These are phyloP conservation scores for Marronus borbonicus DNA, from an alignment of 2,888 invertebrate species.

Conservation along the genomic window DNA sequence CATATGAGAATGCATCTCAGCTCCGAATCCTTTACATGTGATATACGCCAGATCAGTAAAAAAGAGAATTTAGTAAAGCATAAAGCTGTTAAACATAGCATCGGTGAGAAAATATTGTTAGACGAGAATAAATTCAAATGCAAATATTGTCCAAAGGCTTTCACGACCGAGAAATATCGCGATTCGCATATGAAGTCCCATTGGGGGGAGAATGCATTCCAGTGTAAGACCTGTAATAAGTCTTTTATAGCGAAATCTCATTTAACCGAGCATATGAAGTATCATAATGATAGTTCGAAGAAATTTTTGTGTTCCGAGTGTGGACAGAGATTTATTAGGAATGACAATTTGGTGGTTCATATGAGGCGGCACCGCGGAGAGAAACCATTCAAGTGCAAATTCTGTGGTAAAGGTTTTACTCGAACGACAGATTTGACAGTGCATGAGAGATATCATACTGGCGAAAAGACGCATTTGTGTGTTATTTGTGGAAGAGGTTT, in stretches of 20 bases:
- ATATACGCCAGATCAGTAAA: conserved; percentile 71
- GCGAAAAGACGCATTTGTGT: conserved; percentile 75
- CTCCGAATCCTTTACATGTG: conserved; percentile 69
- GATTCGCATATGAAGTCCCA: conserved; percentile 72
- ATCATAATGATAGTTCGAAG: conserved; percentile 72
- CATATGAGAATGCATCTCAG: conserved; percentile 65
- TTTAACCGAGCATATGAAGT: conserved; percentile 73
- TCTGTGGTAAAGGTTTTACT: conserved; percentile 75
- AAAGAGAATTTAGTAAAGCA: conserved; percentile 72
- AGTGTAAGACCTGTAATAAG: conserved; percentile 69
- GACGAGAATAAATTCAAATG: conserved; percentile 68
- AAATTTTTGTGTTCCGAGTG: conserved; percentile 76
- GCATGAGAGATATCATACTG: conserved; percentile 74
- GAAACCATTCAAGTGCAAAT: conserved; percentile 75
- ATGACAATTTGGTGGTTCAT: conserved; percentile 74
- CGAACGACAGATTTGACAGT: conserved; percentile 75
- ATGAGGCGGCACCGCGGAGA: conserved; percentile 76
- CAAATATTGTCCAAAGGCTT: conserved; percentile 67
- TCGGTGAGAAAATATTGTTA: conserved; percentile 63
- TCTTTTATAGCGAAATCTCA: conserved; percentile 71
- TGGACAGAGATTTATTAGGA: conserved; percentile 74
- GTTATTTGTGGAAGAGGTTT: conserved; percentile 70
- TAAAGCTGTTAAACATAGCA: conserved; percentile 68
- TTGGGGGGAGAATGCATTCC: conserved; percentile 67
- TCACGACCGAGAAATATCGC: conserved; percentile 73